phyloP scores from a whole-genome alignment of 2,888 invertebrate genomes.

The Papilio protenor region DNA sequence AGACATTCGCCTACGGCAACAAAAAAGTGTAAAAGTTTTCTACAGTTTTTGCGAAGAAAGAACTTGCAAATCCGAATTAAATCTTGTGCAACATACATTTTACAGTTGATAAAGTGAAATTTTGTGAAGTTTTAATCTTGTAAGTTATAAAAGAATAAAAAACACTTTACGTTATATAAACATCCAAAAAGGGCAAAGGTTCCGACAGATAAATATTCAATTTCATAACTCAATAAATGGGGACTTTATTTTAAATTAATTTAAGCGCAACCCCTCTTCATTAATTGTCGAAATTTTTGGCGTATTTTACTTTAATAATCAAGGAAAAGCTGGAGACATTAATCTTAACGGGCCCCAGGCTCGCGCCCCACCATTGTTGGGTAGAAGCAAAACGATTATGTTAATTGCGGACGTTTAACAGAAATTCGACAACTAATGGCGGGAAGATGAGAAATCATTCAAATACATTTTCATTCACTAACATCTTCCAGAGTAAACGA shows the following conservation, averaged over 20 bases:
- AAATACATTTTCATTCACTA: neutral
- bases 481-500: neutral
- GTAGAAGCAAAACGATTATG: slow-evolving; percentile 19
- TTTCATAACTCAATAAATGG: slow-evolving; percentile 41
- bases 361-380: slow-evolving; percentile 9
- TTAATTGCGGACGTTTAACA: slow-evolving; percentile 28
- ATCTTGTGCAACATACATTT: slow-evolving; percentile 4
- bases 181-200: neutral
- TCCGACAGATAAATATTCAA: slow-evolving; percentile 21
- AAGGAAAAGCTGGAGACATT: slow-evolving; percentile 45
- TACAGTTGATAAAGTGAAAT: neutral
- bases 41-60: slow-evolving; percentile 10
- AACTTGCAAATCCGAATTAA: slow-evolving; percentile 22
- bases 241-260: slow-evolving; percentile 59
- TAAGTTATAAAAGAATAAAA: neutral
- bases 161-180: neutral
- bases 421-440: slow-evolving; percentile 23
- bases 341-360: slow-evolving; percentile 32
- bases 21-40: slow-evolving; percentile 25
- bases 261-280: slow-evolving; percentile 56
- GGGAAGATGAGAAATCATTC: slow-evolving; percentile 16
- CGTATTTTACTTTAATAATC: slow-evolving; percentile 54
- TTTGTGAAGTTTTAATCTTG: neutral
- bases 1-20: slow-evolving; percentile 32
- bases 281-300: slow-evolving; percentile 58